These are phyloP conservation scores for Opisthograptis luteolata DNA, from an alignment of 2,888 invertebrate species.

Conservation along the genomic window DNA sequence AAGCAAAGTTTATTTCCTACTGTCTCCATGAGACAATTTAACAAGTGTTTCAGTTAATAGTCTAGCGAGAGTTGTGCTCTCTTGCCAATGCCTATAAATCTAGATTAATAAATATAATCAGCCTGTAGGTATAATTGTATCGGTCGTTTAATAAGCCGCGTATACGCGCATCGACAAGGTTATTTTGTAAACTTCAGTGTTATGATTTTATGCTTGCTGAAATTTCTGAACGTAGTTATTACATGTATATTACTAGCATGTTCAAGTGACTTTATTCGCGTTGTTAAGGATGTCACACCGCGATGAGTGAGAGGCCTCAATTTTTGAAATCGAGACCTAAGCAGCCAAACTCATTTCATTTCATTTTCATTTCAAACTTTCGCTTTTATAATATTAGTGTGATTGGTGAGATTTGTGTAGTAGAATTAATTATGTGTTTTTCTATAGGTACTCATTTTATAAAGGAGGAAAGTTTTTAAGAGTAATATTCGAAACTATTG, in stretches of 20 bases:
- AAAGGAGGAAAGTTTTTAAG: too few relatives aligned
- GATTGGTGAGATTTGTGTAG: too few relatives aligned
- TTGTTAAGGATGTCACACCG: too few relatives aligned
- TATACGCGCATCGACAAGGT: conserved; percentile 54
- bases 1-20: conserved; percentile 67
- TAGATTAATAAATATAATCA: conserved; percentile 73
- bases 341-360: too few relatives aligned
- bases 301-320: too few relatives aligned
- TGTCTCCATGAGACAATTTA: conserved; percentile 66
- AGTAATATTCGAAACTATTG: too few relatives aligned
- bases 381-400: too few relatives aligned
- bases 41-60: conserved; percentile 70
- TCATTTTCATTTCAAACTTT: too few relatives aligned
- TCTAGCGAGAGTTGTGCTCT: conserved; percentile 55
- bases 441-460: too few relatives aligned
- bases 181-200: conserved; percentile 42
- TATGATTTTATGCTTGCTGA: conserved; percentile 42
- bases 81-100: conserved; percentile 75
- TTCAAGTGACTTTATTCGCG: too few relatives aligned
- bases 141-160: conserved; percentile 41
- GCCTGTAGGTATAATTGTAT: conserved; percentile 52
- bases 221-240: conserved; percentile 35
- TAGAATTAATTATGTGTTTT: too few relatives aligned
- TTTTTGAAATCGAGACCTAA: too few relatives aligned
- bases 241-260: conserved; percentile 19